Evolutionary conservation across 2,888 invertebrate species (phyloP), one percentile per base, ranked within the genome.

Genomic region (Coelinius sp.): DNA sequence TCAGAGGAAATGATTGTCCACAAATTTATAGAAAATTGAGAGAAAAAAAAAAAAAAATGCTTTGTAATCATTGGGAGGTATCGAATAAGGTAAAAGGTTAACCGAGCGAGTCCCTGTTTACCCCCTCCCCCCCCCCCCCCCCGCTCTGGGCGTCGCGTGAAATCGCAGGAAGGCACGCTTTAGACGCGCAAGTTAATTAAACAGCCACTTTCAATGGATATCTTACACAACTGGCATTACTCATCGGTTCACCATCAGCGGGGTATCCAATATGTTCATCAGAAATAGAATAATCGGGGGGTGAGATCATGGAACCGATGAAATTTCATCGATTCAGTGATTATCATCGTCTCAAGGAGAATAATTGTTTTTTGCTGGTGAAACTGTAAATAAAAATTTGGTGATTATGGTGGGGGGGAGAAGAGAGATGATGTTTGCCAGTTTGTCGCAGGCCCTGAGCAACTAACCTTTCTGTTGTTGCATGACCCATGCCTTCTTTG

Each of bases 381-480:
- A n/a, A n/a, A n/a, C n/a, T n/a, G n/a, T n/a, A n/a, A n/a, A n/a
- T n/a, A n/a, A n/a, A n/a, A n/a, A n/a, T n/a, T n/a, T n/a, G n/a
- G n/a, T n/a, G n/a, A n/a, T n/a, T n/a, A 10, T 38, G 6, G 38
- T 10, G 41, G n/a, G 6, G n/a, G 41, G n/a, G 41, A 41, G 41
- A 31, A 41, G 41, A 22, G 31, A 74, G 71, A 75, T 81, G 82
- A 81, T 85, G 84, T 82, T 84, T 82, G 84, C 82, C 81, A 81
- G 83, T 84, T n/a, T 85, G 83, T 83, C 83, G 84, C 81, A 80
- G n/a, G 85, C 85, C 85, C 79, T 83, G 80, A 85, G 85, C 85
- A 82, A 85, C 82, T 85, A 84, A 85, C 84, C 85, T 85, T 85
- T 83, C 84, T 83, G 84, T 85, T 84, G 83, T 84, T 84, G 83